phyloP scores from a whole-genome alignment of 2,888 invertebrate genomes.

The Synanthedon andrenaeformis region DNA sequence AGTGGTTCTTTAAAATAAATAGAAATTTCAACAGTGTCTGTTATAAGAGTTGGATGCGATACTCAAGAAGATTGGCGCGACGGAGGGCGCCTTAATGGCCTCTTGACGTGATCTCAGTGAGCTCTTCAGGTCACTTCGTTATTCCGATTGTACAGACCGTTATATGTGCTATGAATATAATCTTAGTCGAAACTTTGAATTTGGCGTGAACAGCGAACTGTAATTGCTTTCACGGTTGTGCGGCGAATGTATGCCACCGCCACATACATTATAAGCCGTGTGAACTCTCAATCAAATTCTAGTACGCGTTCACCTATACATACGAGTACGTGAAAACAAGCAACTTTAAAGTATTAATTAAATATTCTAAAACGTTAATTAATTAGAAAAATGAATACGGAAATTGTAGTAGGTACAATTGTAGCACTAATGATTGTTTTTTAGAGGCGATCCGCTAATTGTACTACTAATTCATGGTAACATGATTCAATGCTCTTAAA shows the following conservation, averaged over 20 bases:
- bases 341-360: too few relatives aligned
- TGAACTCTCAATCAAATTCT: not conserved
- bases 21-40: conserved; percentile 29
- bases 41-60: conserved; percentile 48
- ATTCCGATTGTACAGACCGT: conserved; percentile 54
- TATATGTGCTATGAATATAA: conserved; percentile 15
- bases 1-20: conserved; percentile 20
- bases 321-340: not conserved
- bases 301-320: not conserved
- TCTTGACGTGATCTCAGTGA: conserved; percentile 52
- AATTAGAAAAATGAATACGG: too few relatives aligned
- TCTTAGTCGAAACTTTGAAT: conserved; percentile 20
- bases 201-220: conserved; percentile 19
- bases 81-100: conserved; percentile 62
- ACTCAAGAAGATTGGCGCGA: conserved; percentile 60
- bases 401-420: too few relatives aligned
- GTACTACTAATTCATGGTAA: too few relatives aligned
- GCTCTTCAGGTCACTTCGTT: conserved; percentile 67
- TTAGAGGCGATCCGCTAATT: too few relatives aligned
- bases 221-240: conserved; percentile 17
- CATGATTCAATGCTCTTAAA: too few relatives aligned
- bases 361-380: too few relatives aligned
- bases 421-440: too few relatives aligned
- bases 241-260: conserved; percentile 1
- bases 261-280: not conserved